These are phyloP conservation scores for Tursiops truncatus DNA, from an alignment of 2,113 vertebrate genomes.

Conservation along the genomic window DNA sequence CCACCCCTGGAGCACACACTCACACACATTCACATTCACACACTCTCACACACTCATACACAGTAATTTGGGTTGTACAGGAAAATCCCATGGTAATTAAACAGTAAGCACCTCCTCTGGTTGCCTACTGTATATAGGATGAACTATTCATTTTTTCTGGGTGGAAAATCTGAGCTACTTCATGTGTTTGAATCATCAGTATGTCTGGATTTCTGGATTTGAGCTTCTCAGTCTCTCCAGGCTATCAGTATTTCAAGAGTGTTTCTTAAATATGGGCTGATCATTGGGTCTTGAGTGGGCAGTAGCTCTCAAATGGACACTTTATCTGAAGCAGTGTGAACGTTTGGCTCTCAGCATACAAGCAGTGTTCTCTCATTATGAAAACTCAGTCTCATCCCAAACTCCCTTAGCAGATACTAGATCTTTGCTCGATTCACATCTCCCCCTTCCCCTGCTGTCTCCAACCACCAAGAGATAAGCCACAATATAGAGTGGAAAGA, in stretches of 20 bases:
- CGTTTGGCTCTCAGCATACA: neutral
- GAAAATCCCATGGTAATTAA: neutral
- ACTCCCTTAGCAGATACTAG: neutral
- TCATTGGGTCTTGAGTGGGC: neutral
- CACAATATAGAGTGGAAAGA: neutral
- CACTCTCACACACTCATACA: too few species aligned
- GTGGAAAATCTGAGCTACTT: neutral
- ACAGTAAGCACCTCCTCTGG: too few species aligned
- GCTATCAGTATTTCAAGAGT: neutral
- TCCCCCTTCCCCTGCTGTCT: neutral
- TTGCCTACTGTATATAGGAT: neutral
- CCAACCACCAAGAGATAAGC: neutral
- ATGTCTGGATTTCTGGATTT: neutral
- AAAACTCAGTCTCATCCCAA: neutral
- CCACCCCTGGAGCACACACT: neutral
- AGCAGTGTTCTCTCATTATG: neutral
- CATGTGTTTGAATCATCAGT: neutral
- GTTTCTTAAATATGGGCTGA: neutral
- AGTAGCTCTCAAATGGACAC: neutral
- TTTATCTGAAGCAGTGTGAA: neutral
- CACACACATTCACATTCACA: neutral
- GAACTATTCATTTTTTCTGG: neutral
- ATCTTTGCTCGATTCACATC: neutral
- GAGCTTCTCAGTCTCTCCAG: neutral
- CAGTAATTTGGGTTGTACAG: neutral